Conservation (phyloP, 2,797 vertebrate species). For the Hippoglossus hippoglossus region DNA sequence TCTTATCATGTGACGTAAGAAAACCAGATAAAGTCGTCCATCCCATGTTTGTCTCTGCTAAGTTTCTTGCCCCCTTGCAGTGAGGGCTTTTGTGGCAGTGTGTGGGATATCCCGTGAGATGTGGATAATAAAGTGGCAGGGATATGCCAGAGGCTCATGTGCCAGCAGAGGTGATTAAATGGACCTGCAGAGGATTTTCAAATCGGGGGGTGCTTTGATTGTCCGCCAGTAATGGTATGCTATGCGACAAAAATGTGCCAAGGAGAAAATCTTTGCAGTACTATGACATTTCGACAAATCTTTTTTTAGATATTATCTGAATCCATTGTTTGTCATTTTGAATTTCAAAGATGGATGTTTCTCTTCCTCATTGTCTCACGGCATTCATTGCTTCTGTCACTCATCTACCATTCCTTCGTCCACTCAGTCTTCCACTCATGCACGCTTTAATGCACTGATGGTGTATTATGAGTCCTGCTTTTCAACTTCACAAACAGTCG, state of each 20-base stretch:
- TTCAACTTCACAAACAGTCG: slow-evolving; percentile 6
- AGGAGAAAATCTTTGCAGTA: slow-evolving; percentile 7
- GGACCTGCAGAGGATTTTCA: slow-evolving; percentile 57
- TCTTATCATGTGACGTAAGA: slow-evolving; percentile 3
- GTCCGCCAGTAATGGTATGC: slow-evolving; percentile 44
- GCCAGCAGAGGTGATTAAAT: slow-evolving; percentile 58
- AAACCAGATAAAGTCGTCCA: slow-evolving; percentile 3
- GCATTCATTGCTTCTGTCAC: neutral
- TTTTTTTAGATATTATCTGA: neutral
- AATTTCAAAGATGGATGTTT: neutral
- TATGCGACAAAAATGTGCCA: slow-evolving; percentile 4
- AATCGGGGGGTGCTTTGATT: slow-evolving; percentile 65
- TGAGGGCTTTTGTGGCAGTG: neutral
- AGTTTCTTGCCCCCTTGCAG: neutral
- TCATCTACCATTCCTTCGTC: slow-evolving; percentile 7
- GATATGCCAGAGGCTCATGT: slow-evolving; percentile 15
- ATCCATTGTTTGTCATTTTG: neutral
- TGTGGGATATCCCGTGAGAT: slow-evolving; percentile 29
- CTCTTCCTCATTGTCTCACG: slow-evolving; percentile 3
- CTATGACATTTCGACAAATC: neutral
- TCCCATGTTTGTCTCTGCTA: neutral
- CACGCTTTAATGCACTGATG: slow-evolving; percentile 20
- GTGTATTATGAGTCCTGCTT: slow-evolving; percentile 21
- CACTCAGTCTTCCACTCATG: slow-evolving; percentile 23
- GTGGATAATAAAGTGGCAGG: slow-evolving; percentile 22